phyloP scores from a whole-genome alignment of 2,888 invertebrate genomes.

The Endomychus coccineus region DNA sequence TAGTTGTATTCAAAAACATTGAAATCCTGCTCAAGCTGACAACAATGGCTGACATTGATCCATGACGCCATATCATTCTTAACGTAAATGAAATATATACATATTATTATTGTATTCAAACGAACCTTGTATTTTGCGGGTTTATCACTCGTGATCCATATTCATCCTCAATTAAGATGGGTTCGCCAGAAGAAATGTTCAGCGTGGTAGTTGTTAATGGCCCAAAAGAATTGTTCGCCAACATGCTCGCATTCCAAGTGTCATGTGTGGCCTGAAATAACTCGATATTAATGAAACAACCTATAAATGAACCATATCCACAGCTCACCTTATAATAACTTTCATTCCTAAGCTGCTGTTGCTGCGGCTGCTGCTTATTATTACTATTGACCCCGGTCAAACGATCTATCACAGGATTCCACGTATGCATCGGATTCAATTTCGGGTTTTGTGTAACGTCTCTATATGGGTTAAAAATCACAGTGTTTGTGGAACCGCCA shows the following conservation, averaged over 20 bases:
- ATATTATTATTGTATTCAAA: no score
- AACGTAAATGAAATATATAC: no score
- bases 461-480: conserved; percentile 45
- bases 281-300: conserved; percentile 3
- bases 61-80: no score
- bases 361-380: conserved; percentile 34
- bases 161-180: conserved; percentile 50
- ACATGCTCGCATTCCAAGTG: conserved; percentile 47
- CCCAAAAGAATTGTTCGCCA: conserved; percentile 37
- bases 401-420: conserved; percentile 86
- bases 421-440: conserved; percentile 56
- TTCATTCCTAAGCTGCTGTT: conserved; percentile 69
- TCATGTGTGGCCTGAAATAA: conserved; percentile 50
- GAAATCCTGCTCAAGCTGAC: no score
- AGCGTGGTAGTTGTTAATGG: conserved; percentile 49
- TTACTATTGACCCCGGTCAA: conserved; percentile 58
- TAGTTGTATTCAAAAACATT: no score
- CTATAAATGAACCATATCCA: no score
- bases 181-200: conserved; percentile 41
- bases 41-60: no score
- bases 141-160: conserved; percentile 42
- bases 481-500: conserved; percentile 48
- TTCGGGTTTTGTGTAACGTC: conserved; percentile 44
- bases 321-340: conserved; percentile 82
- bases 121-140: conserved; percentile 36